A percentile compares a stretch with the other conserved stretches of the same genome.
phyloP scores from a whole-genome alignment of 1,140 invertebrate genomes.

The Kradibia gibbosae region DNA sequence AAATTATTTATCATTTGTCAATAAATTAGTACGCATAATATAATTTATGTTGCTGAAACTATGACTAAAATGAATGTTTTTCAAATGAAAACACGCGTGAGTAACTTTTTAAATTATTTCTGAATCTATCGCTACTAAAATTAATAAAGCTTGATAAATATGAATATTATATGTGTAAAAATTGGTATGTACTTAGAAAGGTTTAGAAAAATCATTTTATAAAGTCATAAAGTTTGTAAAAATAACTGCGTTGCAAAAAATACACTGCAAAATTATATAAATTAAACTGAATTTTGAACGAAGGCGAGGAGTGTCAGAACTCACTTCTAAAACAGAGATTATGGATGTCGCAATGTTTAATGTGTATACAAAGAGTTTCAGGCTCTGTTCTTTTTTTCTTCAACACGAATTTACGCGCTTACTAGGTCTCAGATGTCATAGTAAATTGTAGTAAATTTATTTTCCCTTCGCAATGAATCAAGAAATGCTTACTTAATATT shows the following conservation, averaged over 20 bases:
- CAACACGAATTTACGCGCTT: neutral
- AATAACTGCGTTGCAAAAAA: neutral
- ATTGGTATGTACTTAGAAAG: neutral
- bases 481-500: slow-evolving; percentile 46
- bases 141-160: neutral
- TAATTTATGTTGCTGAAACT: neutral
- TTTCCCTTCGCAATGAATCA: slow-evolving; percentile 30
- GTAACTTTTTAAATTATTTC: neutral
- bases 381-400: neutral
- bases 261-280: slow-evolving; percentile 2
- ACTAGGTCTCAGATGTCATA: neutral
- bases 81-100: neutral
- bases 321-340: neutral
- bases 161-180: neutral
- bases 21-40: neutral
- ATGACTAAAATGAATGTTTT: neutral
- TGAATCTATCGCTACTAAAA: neutral
- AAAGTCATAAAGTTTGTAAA: slow-evolving; percentile 26
- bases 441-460: slow-evolving; percentile 29
- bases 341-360: neutral
- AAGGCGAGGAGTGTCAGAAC: neutral
- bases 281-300: slow-evolving; percentile 39
- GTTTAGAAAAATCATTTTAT: neutral
- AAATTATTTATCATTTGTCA: no score
- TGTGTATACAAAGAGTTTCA: neutral